Conservation (phyloP, 2,797 vertebrate genomes). For the Gouania willdenowi region DNA sequence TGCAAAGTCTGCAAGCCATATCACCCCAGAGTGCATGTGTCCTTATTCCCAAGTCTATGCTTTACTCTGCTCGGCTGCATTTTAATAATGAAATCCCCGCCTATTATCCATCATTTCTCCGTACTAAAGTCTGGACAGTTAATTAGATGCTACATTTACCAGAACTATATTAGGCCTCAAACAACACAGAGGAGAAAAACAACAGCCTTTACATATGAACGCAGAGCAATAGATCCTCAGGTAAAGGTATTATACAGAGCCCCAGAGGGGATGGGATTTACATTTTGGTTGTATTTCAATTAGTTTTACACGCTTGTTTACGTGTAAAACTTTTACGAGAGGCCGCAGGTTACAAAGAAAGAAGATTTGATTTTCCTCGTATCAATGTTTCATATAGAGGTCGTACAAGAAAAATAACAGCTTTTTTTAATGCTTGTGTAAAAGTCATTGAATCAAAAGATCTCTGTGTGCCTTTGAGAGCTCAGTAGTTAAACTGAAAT, state of each 20-base stretch:
- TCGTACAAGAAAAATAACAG: too few species aligned
- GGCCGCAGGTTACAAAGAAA: too few species aligned
- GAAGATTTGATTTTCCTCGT: too few species aligned
- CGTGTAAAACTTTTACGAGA: too few species aligned
- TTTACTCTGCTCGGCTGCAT: conserved; percentile 63
- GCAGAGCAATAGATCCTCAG: conserved; percentile 13
- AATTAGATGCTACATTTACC: conserved; percentile 82
- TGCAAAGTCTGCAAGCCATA: conserved; percentile 44
- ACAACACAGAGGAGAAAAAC: conserved; percentile 12
- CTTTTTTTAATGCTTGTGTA: too few species aligned
- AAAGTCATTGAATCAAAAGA: too few species aligned
- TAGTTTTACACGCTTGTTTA: too few species aligned
- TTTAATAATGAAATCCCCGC: conserved; percentile 75
- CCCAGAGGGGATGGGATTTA: too few species aligned
- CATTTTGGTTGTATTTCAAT: too few species aligned
- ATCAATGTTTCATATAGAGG: too few species aligned
- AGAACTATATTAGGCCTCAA: conserved; percentile 79
- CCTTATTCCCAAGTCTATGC: conserved; percentile 47
- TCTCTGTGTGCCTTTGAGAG: too few species aligned
- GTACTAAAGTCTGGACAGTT: conserved; percentile 82
- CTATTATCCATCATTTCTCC: conserved; percentile 82
- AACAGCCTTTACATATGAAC: conserved; percentile 3
- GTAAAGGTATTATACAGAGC: too few species aligned
- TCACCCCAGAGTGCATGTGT: conserved; percentile 44
- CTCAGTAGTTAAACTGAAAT: conserved; percentile 24